Evolutionary conservation across 23 tunicate species (phyloP).

Genomic region (Corella eumyota): DNA sequence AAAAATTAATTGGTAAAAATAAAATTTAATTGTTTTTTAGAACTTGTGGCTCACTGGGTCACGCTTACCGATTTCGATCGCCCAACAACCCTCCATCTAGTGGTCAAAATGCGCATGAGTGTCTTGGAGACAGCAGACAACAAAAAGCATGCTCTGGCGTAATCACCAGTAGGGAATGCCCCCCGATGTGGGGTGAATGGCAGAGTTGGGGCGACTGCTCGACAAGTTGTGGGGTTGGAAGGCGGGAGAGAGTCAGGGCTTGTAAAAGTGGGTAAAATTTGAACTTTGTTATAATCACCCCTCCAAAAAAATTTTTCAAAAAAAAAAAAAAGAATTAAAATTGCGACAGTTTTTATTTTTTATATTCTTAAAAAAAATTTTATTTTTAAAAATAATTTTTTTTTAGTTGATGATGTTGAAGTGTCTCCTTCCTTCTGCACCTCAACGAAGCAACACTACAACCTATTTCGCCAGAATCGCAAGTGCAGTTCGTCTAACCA

Average conservation of each 20-base stretch:
- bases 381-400: neutral
- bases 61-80: conserved; percentile 24
- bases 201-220: conserved; percentile 27
- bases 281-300: no score
- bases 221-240: conserved; percentile 34
- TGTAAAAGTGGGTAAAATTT: conserved; percentile 19
- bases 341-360: neutral
- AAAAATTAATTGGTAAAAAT: no score
- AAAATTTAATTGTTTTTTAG: conserved; percentile 1
- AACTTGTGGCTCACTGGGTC: conserved; percentile 21
- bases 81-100: conserved; percentile 8
- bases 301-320: no score
- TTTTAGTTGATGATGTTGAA: conserved; percentile 4
- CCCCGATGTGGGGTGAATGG: conserved; percentile 31
- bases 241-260: conserved; percentile 4
- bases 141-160: conserved; percentile 6
- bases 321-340: neutral
- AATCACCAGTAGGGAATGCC: conserved; percentile 5
- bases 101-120: conserved; percentile 1
- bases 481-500: neutral
- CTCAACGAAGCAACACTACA: neutral
- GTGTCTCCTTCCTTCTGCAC: neutral
- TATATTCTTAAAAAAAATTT: neutral
- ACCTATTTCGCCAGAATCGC: conserved; percentile 1
- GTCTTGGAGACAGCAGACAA: conserved; percentile 8